Evolutionary conservation across 2,888 invertebrate genomes (phyloP), one percentile per base, ranked within the genome.

Genomic region (Sphaeridia pumilis): DNA sequence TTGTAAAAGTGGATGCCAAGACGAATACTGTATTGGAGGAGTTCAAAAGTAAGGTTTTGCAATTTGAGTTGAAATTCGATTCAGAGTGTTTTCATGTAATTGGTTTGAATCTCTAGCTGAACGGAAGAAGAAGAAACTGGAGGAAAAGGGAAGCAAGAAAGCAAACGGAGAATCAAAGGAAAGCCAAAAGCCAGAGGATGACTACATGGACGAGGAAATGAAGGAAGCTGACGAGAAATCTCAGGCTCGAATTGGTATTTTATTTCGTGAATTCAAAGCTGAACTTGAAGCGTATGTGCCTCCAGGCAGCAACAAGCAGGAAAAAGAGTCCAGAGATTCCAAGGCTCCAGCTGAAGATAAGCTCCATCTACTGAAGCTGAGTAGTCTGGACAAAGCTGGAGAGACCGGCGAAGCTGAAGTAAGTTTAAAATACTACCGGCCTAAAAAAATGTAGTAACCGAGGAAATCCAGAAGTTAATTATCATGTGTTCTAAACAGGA

Each of bases 1-100:
- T 97, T 55, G 95, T 94, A 26, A 88, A 92, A 74, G 93, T 94
- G 25, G 97, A 97, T 74, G 90, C 93, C 56, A 97, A 97, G 77
- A 93, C 94, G 67, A 90, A 92, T 76, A 83, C 86, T 54, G 80
- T 90, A 58, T 78, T 97, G 61, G 93, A 94, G 71, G 87, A 89
- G 59, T 95, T 89, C 72, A 90, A 90, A 77, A 66, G 67, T 55
- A 63, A 20, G 17, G 7, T 14, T 43, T 22, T 26, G 20, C 22
- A 22, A 7, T 45, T 43, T 22, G 10, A n/a, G 12, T 20, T 49
- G 42, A 22, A 24, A 5, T 22, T 49, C 7, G 4, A 3, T 24
- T 20, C 24, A 43, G 25, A 5, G 27, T 24, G 35, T 42, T 14
- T 45, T 5, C 17, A n/a, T 46, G 5, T 12, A 12, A 41, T 12